Base-by-base conservation (phyloP, 2,113 vertebrate genomes). In the Oreocharis arfaki region DNA sequence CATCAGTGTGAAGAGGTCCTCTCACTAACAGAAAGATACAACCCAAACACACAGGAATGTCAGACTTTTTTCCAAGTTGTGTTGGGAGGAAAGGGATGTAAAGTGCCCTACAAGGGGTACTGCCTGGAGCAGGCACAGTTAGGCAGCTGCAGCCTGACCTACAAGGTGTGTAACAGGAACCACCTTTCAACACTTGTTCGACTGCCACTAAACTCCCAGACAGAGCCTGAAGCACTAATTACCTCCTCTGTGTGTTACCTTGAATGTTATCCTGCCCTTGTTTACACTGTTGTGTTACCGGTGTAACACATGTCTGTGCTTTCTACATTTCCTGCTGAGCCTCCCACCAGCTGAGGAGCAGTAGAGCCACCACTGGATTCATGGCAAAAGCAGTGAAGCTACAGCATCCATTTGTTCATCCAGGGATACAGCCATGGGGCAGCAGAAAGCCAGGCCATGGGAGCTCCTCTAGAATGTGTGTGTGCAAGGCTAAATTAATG, bases 271-370 rank as follows among this genome's bases (percentile, higher is more conserved):
- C 37, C 7, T 57, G 50, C 22, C 39, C 18, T 50, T 68, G 24
- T 42, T 67, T 26, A 64, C 24, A 33, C 52, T 22, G 42, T 1
- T 55, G 30, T 74, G 13, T 53, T 61, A 64, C 69, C 74, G 7
- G 5, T 3, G 3, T 11, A 21, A 55, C 23, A 76, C 0, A 0
- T 0, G 0, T 44, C 49, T 0, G 1, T 7, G 24, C n/a, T 82
- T 65, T 19, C 39, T 7, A 4, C 19, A 5, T 18, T 44, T 77
- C 32, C 55, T 39, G 50, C 8, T 56, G 41, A 90, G 56, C 42
- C n/a, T 50, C 39, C 6, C 44, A 64, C 44, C 15, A 55, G 32
- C 52, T 79, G 60, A 76, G 84, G 64, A 63, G 56, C 70, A 42
- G 65, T 0, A 63, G 33, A 56, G 42, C 7, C 53, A 46, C 13